Base-by-base conservation (phyloP, 1,140 invertebrate genomes). In the Trichomalopsis sarcophagae region DNA sequence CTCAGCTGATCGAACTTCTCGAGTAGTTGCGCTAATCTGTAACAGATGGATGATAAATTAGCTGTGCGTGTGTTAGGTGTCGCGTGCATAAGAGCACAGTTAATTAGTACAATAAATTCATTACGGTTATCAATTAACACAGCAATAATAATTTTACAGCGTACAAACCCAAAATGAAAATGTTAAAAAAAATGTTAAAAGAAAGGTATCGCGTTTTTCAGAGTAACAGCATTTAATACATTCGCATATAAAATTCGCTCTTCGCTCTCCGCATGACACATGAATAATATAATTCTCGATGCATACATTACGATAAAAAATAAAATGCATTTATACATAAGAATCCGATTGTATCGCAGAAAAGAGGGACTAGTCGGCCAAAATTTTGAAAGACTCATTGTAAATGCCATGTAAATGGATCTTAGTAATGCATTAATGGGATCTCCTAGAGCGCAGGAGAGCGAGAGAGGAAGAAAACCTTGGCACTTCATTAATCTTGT, bases 1-100 rank as follows among this genome's bases (percentile, higher is more conserved):
- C 95, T 96, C 36, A 97, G 94, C 91, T 98, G 97, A 93, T 98
- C 97, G 93, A 99, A 98, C 91, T 96, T 97, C 82, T 96, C 95
- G 87, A 97, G 95, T 27, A 99, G 91, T 74, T 86, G 95, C 90
- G 82, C 94, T 95, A 91, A 98, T 84, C 93, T 93, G 84, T 85
- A 91, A 95, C 94, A 87, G 76, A 90, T 89, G 86, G 68, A 74
- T 84, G 81, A 87, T 68, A 85, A 71, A 81, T 81, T 81, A 33
- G 9, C 2, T 30, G 55, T 62, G 17, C 55, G 55, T 50, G 47
- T 50, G 14, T 17, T 50, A 50, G 14, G 10, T 9, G 40, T 4
- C 47, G 11, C 13, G 14, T 13, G 47, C 13, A 50, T 17, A 50
- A 50, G 13, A 50, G 11, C 14, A 4, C 14, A 14, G 11, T 50